Base-by-base conservation (phyloP, 2,888 invertebrate species). In the Papilio elwesi region DNA sequence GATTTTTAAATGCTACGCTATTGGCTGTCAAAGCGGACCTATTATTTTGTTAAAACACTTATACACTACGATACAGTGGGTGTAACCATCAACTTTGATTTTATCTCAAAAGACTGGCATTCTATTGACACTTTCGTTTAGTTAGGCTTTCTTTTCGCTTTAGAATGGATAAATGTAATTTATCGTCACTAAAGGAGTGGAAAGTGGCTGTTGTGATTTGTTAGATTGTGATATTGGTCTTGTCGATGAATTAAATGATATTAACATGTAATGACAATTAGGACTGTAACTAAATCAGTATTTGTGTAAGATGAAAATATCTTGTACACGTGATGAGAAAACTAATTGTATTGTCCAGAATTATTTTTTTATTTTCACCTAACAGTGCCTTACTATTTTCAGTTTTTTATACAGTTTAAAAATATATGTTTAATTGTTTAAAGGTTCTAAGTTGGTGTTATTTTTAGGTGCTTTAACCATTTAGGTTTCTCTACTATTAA, bases 191-290 rank as follows among this genome's bases (percentile, higher is more conserved):
- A 11, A 66, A 62, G 59, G 36, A 15, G 51, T 48, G n/a, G 59
- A 13, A 66, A 51, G 38, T 66, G 51, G 49, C 65, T 43, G 71
- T 66, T 71, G 66, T 71, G 66, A 71, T 71, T 71, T 66, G 51
- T 57, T 71, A 66, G 57, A 71, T 66, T 72, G 72, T 72, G 68
- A 72, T 72, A 72, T 72, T 72, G 63, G 68, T 72, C 72, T 71
- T 68, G 68, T 72, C 63, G 43, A 63, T 72, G 71, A 68, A 48
- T 55, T 63, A 48, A 68, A 63, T 57, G 70, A 71, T 71, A 71
- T 66, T 71, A 71, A 71, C 51, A 43, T 16, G 36, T 66, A 12
- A 66, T 71, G 59, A 71, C 71, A 66, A 66, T 71, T 71, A 71
- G 66, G 43, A 71, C 57, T 59, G 36, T 55, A 59, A 57, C 53